phyloP scores from a whole-genome alignment of 1,140 invertebrate genomes.

The Drosophila pruinosa region DNA sequence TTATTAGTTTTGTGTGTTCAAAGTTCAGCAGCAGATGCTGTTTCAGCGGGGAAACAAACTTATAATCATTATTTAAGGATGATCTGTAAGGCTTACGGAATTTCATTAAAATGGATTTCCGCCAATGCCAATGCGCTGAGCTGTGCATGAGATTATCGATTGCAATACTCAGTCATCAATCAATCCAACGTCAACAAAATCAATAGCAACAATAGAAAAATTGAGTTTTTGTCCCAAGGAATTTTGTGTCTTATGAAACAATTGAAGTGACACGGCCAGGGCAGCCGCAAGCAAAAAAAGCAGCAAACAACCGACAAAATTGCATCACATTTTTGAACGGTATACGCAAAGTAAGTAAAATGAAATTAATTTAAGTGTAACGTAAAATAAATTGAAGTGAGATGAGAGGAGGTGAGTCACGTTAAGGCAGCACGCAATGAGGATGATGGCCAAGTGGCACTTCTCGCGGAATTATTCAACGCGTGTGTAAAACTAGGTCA shows the following conservation, averaged over 20 bases:
- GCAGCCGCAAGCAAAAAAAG: slow-evolving; percentile 31
- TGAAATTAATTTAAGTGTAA: slow-evolving; percentile 49
- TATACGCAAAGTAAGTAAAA: slow-evolving; percentile 78
- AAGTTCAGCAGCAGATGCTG: slow-evolving; percentile 15
- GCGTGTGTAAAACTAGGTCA: slow-evolving; percentile 67
- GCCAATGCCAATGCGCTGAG: slow-evolving; percentile 68
- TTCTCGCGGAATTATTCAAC: slow-evolving; percentile 68
- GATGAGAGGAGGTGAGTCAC: not conserved
- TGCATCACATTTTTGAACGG: slow-evolving; percentile 69
- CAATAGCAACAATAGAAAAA: slow-evolving; percentile 25
- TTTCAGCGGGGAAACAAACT: slow-evolving; percentile 1
- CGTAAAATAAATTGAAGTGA: slow-evolving; percentile 24
- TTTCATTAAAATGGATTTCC: slow-evolving; percentile 80
- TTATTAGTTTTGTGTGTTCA: slow-evolving; percentile 33
- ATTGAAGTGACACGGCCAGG: slow-evolving; percentile 64
- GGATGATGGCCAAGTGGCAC: slow-evolving; percentile 19
- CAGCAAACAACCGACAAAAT: slow-evolving; percentile 54
- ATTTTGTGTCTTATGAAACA: slow-evolving; percentile 72
- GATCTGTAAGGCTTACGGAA: slow-evolving; percentile 53
- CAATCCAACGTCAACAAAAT: slow-evolving; percentile 52
- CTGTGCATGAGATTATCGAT: slow-evolving; percentile 77
- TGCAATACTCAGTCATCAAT: slow-evolving; percentile 79
- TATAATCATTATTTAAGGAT: slow-evolving; percentile 64
- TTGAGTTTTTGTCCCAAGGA: slow-evolving; percentile 45
- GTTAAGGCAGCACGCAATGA: not conserved